phyloP scores from a whole-genome alignment of 2,888 invertebrate genomes.

The Hermodice carunculata region DNA sequence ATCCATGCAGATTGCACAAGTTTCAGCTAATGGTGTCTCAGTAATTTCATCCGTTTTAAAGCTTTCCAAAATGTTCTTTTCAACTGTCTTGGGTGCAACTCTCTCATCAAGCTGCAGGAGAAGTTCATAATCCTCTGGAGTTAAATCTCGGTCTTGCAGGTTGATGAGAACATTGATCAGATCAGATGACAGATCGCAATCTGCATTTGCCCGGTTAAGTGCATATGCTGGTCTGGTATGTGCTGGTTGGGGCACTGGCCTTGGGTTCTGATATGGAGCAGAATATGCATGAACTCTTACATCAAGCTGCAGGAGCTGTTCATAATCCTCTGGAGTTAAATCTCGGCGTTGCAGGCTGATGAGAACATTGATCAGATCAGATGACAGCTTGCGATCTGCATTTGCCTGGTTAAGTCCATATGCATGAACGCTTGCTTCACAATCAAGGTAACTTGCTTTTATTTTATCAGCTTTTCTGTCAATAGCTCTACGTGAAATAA shows the following conservation, averaged over 20 bases:
- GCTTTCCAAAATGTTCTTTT: slow-evolving; percentile 37
- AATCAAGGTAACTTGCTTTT: too few relatives aligned
- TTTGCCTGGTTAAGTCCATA: slow-evolving; percentile 25
- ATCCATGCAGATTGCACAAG: slow-evolving; percentile 65
- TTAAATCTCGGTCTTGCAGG: slow-evolving; percentile 65
- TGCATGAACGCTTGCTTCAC: too few relatives aligned
- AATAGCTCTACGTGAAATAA: too few relatives aligned
- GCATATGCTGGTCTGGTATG: too few relatives aligned
- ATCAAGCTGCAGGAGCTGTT: slow-evolving; percentile 60
- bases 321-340: slow-evolving; percentile 67
- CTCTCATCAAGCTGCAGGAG: slow-evolving; percentile 61
- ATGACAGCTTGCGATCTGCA: slow-evolving; percentile 28
- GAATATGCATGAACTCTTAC: too few relatives aligned
- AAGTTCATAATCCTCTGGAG: slow-evolving; percentile 67
- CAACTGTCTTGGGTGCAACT: slow-evolving; percentile 61
- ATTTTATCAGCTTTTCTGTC: too few relatives aligned
- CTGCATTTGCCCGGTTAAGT: slow-evolving; percentile 29
- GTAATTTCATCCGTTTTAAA: slow-evolving; percentile 54
- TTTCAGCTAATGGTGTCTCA: slow-evolving; percentile 34
- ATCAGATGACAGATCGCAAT: slow-evolving; percentile 24
- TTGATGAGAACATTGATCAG: slow-evolving; percentile 53
- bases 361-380: slow-evolving; percentile 48
- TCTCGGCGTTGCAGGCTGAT: slow-evolving; percentile 64
- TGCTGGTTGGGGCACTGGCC: too few relatives aligned
- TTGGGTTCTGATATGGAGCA: too few relatives aligned